Conservation (phyloP, 2,113 vertebrate species). For the Planiliza haematocheilus region DNA sequence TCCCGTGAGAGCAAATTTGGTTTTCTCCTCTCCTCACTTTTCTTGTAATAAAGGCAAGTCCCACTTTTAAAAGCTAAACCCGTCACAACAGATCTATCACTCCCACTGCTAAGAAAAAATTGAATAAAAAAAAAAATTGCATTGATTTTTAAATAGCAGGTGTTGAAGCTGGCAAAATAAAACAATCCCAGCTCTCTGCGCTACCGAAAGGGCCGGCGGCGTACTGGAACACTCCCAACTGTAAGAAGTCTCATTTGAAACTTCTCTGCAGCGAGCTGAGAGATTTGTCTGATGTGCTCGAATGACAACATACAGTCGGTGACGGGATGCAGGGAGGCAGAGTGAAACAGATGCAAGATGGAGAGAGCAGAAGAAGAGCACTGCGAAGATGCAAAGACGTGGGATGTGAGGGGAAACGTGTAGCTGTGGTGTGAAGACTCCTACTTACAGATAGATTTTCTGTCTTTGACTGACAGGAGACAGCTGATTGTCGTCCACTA, state of each 20-base stretch:
- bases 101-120: slow-evolving; percentile 5
- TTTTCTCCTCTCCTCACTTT: background rate
- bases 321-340: background rate
- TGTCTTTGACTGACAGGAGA: background rate
- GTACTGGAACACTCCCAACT: slow-evolving; percentile 55
- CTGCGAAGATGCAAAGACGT: background rate
- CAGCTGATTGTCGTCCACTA: slow-evolving; percentile 7
- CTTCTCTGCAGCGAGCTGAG: slow-evolving; percentile 40
- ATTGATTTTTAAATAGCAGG: slow-evolving; percentile 43
- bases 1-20: background rate
- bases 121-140: slow-evolving; percentile 20
- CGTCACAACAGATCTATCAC: slow-evolving; percentile 28
- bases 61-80: slow-evolving; percentile 18
- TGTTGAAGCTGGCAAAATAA: slow-evolving; percentile 19
- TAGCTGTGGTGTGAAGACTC: background rate
- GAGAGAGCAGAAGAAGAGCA: background rate
- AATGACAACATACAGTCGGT: slow-evolving; percentile 14
- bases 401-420: background rate
- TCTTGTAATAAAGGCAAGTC: slow-evolving; percentile 14
- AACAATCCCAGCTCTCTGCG: slow-evolving; percentile 3
- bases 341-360: background rate
- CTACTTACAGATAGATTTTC: background rate
- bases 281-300: slow-evolving; percentile 39
- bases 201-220: background rate
- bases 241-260: slow-evolving; percentile 59